Percentiles rank a stretch among this genome's conserved stretches.
These are phyloP conservation scores for Phrynocephalus guinanensis DNA, from an alignment of 2,797 vertebrate genomes.

Conservation along the genomic window DNA sequence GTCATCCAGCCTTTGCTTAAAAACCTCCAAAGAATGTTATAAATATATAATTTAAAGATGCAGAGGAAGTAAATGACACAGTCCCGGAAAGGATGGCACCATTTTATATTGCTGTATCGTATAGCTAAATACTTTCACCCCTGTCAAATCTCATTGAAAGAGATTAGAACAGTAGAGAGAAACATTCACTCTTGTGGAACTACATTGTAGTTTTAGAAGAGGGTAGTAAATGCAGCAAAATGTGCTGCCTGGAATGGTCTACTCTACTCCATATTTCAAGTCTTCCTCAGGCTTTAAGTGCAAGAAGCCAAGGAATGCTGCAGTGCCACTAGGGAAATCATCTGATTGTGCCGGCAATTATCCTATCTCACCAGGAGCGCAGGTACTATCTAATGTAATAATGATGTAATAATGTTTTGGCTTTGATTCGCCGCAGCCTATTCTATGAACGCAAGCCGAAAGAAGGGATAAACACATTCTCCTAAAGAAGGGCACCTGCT, in stretches of 20 bases:
- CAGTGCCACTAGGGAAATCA: not conserved
- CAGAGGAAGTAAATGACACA: not conserved
- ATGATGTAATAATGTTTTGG: not conserved
- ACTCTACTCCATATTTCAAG: not conserved
- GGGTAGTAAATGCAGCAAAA: not conserved
- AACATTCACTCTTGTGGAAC: not conserved
- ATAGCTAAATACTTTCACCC: not conserved
- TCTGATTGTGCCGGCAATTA: not conserved
- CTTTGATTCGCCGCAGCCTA: not conserved
- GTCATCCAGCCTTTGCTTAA: too few relatives aligned
- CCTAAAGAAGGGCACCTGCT: slow-evolving; percentile 1
- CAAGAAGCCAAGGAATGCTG: not conserved
- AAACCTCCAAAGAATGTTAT: too few relatives aligned
- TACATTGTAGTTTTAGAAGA: not conserved
- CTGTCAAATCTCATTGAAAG: not conserved
- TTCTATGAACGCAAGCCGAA: not conserved
- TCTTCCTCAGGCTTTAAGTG: not conserved
- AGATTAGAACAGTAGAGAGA: not conserved
- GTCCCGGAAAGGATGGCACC: not conserved
- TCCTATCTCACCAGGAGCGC: not conserved
- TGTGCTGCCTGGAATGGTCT: not conserved
- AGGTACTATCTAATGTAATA: not conserved
- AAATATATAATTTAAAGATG: not conserved
- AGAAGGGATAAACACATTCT: not conserved
- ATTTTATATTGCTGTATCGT: not conserved